Evolutionary conservation across 1,140 invertebrate genomes (phyloP).

Genomic region (Pogonomyrmex californicus): DNA sequence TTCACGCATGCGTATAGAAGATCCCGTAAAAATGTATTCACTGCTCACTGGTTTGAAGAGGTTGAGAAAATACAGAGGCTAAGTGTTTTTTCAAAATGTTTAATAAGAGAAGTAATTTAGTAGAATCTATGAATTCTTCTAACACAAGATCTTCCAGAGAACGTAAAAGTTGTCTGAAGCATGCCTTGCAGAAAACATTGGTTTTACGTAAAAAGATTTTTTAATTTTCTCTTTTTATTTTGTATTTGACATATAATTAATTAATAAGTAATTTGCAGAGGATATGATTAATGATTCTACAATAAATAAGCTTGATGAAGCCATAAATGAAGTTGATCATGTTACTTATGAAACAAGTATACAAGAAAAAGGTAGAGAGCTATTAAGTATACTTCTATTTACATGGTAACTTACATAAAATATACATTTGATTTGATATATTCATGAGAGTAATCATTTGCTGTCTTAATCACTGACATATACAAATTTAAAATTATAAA

Average conservation of each 20-base stretch:
- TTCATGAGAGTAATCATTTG: no score
- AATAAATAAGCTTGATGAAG: conserved; percentile 68
- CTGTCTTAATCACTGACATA: no score
- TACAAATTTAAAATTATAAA: no score
- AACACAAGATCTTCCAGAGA: conserved; percentile 61
- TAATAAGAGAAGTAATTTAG: background rate
- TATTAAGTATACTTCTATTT: background rate
- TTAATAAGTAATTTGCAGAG: conserved; percentile 68
- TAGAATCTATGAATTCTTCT: conserved; percentile 28
- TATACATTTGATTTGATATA: background rate
- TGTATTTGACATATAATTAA: background rate
- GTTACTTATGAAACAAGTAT: conserved; percentile 74
- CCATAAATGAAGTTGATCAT: conserved; percentile 72
- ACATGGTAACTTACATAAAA: background rate
- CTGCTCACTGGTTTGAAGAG: background rate
- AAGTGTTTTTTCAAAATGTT: conserved; percentile 9
- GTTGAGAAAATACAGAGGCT: background rate
- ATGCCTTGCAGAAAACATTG: conserved; percentile 48
- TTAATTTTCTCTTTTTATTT: background rate
- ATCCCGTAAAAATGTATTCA: no score
- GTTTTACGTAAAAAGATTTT: conserved; percentile 71
- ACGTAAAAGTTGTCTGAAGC: conserved; percentile 71
- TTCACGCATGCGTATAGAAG: no score
- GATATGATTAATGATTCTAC: conserved; percentile 53
- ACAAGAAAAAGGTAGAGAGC: conserved; percentile 74